These are phyloP conservation scores for Eurytoma californica DNA, from an alignment of 2,888 invertebrate genomes.

Conservation along the genomic window DNA sequence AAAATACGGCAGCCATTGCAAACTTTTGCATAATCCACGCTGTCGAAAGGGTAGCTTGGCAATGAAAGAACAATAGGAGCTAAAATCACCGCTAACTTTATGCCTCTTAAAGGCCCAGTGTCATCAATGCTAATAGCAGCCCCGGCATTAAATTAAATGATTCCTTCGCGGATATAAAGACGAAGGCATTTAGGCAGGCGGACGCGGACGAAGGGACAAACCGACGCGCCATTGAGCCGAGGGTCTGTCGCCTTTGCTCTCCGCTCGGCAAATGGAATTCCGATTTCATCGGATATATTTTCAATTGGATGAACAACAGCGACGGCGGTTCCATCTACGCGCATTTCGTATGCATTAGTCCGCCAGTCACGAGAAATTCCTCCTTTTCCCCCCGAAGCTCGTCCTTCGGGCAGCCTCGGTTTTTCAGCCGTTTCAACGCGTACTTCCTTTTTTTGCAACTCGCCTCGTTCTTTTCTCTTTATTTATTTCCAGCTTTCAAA, in stretches of 20 bases:
- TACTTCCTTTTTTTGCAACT: not conserved
- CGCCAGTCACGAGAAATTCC: constrained; percentile 52
- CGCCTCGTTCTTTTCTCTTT: not conserved
- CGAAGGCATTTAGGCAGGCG: constrained; percentile 9
- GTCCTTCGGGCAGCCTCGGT: constrained; percentile 6
- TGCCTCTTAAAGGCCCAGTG: not conserved
- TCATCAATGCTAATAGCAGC: not conserved
- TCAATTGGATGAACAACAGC: constrained; percentile 63
- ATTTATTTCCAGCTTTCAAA: not conserved
- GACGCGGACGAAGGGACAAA: not conserved
- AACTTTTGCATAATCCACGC: too few species aligned
- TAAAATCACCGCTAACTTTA: not conserved
- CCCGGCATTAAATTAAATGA: constrained; percentile 12
- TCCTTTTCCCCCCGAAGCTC: not conserved
- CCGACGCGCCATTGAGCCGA: constrained; percentile 1
- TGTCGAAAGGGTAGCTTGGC: not conserved
- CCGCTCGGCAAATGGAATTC: constrained; percentile 36
- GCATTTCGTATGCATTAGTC: constrained; percentile 69
- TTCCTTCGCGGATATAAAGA: constrained; percentile 2
- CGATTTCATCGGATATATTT: constrained; percentile 59
- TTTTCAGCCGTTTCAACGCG: not conserved
- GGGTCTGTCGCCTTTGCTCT: not conserved
- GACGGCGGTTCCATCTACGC: constrained; percentile 57
- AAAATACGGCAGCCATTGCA: too few species aligned
- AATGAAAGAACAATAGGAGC: constrained; percentile 1